Percentiles rank a stretch among this genome's conserved stretches.
These are phyloP conservation scores for Entomyzon cyanotis DNA, from an alignment of 2,113 vertebrate species.

Conservation along the genomic window DNA sequence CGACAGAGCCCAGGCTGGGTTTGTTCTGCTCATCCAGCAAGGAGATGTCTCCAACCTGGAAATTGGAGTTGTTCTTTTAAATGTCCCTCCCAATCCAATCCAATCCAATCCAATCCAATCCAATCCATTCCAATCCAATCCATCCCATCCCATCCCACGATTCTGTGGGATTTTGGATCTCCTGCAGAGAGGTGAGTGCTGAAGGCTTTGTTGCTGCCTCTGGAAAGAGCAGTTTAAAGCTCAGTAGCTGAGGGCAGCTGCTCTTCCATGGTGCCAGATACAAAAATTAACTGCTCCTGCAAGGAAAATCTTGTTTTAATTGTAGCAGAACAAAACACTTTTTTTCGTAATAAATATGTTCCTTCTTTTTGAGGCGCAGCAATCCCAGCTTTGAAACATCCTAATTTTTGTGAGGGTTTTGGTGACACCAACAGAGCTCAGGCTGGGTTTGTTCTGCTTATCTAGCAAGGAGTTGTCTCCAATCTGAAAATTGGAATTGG, in stretches of 20 bases:
- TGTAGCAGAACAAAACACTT: background rate
- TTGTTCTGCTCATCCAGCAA: background rate
- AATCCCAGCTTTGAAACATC: accelerated
- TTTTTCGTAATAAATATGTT: background rate
- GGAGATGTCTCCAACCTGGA: background rate
- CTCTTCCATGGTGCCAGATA: background rate
- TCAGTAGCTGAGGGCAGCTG: slow-evolving; percentile 56
- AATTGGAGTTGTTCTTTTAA: too few species aligned
- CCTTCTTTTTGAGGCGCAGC: background rate
- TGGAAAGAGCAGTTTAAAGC: background rate
- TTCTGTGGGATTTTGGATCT: background rate
- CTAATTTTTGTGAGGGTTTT: background rate
- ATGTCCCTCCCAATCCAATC: background rate
- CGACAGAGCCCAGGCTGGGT: background rate
- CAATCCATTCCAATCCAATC: too few species aligned
- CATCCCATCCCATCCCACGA: background rate
- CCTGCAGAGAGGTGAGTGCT: accelerated
- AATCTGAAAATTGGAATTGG: background rate
- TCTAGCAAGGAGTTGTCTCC: background rate
- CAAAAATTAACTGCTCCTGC: background rate
- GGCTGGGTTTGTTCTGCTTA: background rate
- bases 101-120: too few species aligned
- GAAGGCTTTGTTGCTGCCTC: too few species aligned
- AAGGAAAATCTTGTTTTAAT: background rate
- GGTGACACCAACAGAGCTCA: background rate